phyloP scores from a whole-genome alignment of 92 coral and sea anemone genomes.

The Plumapathes pennacea region DNA sequence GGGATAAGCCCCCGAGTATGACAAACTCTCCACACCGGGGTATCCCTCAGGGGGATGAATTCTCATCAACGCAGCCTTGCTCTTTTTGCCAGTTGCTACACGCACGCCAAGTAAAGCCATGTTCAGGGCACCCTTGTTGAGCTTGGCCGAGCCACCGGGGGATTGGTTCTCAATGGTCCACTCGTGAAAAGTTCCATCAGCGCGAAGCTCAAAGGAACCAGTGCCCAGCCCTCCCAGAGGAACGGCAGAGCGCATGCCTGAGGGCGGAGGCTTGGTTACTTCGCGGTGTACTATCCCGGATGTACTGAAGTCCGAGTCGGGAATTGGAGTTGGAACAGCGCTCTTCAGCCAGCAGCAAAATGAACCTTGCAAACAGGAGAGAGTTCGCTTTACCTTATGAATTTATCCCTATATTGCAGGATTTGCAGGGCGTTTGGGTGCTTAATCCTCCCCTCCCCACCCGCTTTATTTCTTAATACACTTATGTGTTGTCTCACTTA shows the following conservation, averaged over 20 bases:
- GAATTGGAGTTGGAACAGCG: slow-evolving; percentile 67
- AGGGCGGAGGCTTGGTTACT: slow-evolving; percentile 65
- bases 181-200: slow-evolving; percentile 87
- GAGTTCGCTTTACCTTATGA: background rate
- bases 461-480: too few relatives aligned
- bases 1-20: slow-evolving; percentile 83
- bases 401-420: background rate
- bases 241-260: slow-evolving; percentile 92
- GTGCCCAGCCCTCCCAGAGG: slow-evolving; percentile 87
- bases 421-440: background rate
- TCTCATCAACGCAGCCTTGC: slow-evolving; percentile 67
- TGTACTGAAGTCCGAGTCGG: slow-evolving; percentile 65
- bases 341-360: slow-evolving; percentile 92
- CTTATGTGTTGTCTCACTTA: too few relatives aligned
- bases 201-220: slow-evolving; percentile 85
- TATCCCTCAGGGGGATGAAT: slow-evolving; percentile 79
- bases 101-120: slow-evolving; percentile 77
- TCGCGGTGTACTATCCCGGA: slow-evolving; percentile 84
- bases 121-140: slow-evolving; percentile 82
- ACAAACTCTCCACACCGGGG: slow-evolving; percentile 80
- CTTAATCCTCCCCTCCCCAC: too few relatives aligned
- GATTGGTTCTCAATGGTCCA: slow-evolving; percentile 96
- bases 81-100: slow-evolving; percentile 37
- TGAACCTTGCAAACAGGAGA: slow-evolving; percentile 23
- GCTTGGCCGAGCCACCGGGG: slow-evolving; percentile 91